Evolutionary conservation across 30 jellyfish, hydroid and myxozoan genomes (phyloP).

Genomic region (Chrysaora quinquecirrha): DNA sequence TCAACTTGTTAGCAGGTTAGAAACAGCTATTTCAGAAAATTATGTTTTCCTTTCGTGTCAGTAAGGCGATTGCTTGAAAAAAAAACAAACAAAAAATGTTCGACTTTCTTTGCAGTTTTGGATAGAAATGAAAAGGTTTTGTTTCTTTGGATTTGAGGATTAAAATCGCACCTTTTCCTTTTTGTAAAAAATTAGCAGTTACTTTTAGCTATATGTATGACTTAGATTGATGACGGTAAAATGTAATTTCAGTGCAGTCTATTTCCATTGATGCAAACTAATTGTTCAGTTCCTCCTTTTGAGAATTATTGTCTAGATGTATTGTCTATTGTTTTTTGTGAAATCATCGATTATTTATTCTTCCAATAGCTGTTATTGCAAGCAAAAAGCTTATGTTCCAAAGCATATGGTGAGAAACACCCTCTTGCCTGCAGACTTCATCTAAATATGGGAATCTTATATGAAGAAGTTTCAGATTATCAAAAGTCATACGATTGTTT

Average conservation of each 20-base stretch:
- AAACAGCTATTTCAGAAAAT: too few relatives aligned
- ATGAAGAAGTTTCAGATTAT: conserved; percentile 39
- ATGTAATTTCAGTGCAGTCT: not conserved
- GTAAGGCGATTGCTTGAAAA: too few relatives aligned
- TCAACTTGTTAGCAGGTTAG: too few relatives aligned
- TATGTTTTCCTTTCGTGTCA: too few relatives aligned
- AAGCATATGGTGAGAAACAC: conserved; percentile 63
- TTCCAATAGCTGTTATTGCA: conserved; percentile 24
- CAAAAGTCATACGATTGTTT: conserved; percentile 44
- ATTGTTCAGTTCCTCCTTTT: not conserved
- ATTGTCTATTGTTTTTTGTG: not conserved
- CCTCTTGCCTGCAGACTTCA: conserved; percentile 42
- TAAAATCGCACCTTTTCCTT: too few relatives aligned
- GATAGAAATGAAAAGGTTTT: too few relatives aligned
- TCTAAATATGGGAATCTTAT: conserved; percentile 47
- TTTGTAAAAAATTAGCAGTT: too few relatives aligned
- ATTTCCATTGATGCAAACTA: not conserved
- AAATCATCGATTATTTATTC: not conserved
- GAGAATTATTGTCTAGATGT: not conserved
- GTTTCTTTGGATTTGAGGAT: too few relatives aligned
- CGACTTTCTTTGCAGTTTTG: too few relatives aligned
- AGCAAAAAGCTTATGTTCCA: conserved; percentile 31
- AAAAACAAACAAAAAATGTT: too few relatives aligned
- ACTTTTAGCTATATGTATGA: too few relatives aligned
- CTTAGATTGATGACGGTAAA: too few relatives aligned